These are phyloP conservation scores for Oxystoma pomonae DNA, from an alignment of 2,888 invertebrate species.

Conservation along the genomic window DNA sequence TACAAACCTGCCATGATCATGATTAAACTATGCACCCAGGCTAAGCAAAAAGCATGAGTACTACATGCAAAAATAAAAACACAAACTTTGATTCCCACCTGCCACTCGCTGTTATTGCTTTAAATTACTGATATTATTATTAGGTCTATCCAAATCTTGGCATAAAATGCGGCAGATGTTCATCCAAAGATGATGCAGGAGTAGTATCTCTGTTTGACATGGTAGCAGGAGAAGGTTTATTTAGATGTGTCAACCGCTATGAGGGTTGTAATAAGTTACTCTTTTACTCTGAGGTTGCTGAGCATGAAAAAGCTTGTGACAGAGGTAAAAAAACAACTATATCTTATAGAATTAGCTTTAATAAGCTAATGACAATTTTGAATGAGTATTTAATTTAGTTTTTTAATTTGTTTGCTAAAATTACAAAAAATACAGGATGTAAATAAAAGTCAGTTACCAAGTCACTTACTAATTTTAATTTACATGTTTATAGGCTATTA, in stretches of 20 bases:
- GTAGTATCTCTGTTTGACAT: slow-evolving; percentile 4
- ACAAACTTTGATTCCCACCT: background rate
- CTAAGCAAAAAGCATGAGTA: background rate
- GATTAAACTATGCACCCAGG: background rate
- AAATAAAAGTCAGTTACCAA: no score
- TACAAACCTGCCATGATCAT: background rate
- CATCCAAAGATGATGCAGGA: background rate
- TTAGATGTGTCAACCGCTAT: slow-evolving; percentile 6
- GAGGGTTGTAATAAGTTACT: slow-evolving; percentile 6
- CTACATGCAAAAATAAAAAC: no score
- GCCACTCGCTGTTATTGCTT: no score
- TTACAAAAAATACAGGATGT: no score
- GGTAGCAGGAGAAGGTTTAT: background rate
- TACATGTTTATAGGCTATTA: background rate
- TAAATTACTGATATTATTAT: no score
- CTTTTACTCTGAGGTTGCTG: background rate
- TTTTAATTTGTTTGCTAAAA: no score
- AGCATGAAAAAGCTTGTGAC: slow-evolving; percentile 4
- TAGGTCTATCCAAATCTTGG: background rate
- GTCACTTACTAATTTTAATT: no score
- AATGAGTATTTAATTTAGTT: no score
- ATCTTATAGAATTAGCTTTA: background rate
- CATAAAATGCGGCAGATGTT: slow-evolving; percentile 2
- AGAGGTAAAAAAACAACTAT: background rate
- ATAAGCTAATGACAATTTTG: no score